A percentile compares a stretch with the other conserved stretches of the same genome.
These are phyloP conservation scores for Malurus melanocephalus DNA, from an alignment of 2,113 vertebrate species.

Conservation along the genomic window DNA sequence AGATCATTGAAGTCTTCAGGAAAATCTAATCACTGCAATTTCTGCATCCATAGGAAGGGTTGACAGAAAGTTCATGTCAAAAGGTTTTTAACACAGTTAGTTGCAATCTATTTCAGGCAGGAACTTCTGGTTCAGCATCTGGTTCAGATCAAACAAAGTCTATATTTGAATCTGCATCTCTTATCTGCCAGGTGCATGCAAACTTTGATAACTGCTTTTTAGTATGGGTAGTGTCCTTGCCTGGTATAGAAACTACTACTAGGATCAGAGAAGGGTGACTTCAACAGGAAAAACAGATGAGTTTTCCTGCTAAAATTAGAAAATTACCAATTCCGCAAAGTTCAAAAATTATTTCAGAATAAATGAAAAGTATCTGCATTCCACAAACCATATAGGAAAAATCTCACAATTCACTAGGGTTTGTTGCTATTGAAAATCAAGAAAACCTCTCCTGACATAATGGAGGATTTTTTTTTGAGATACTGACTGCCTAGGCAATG, in stretches of 20 bases:
- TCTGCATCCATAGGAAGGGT: background rate
- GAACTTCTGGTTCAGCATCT: background rate
- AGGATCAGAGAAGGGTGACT: background rate
- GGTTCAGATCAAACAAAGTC: background rate
- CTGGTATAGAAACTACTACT: background rate
- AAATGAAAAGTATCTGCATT: background rate
- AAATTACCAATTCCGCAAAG: background rate
- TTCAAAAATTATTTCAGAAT: background rate
- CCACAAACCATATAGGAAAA: background rate
- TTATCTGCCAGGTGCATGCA: background rate
- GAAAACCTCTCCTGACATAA: background rate
- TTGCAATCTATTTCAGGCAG: background rate
- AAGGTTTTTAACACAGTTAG: background rate
- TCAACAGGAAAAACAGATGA: background rate
- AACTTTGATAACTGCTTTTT: background rate
- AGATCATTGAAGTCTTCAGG: background rate
- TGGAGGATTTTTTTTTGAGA: background rate
- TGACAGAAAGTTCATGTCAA: background rate
- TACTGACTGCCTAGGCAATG: background rate
- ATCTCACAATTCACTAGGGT: background rate
- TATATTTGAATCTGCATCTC: background rate
- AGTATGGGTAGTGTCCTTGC: background rate
- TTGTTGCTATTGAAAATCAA: background rate
- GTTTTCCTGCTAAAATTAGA: background rate
- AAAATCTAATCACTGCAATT: background rate